Evolutionary conservation across 2,888 invertebrate species (phyloP), one percentile per base, ranked within the genome.

Genomic region (Apeira syringaria): DNA sequence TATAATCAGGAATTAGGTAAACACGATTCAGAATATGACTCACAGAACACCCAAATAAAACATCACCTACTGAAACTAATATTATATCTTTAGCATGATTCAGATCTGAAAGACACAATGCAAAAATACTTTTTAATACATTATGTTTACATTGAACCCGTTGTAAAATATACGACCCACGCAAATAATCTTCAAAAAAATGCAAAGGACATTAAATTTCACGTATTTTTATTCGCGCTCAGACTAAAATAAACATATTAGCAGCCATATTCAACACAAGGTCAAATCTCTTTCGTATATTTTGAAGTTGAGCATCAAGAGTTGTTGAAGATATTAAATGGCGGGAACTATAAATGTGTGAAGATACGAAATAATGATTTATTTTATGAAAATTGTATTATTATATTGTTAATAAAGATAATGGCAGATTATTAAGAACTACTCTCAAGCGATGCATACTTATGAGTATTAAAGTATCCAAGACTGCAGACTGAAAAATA

Each of bases 1-100:
- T 46, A 50, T 50, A 50, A 48, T 50, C 47, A 48, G 27, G 35
- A 40, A 39, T 45, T 45, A 55, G 47, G 47, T 43, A 41, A 43
- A 43, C 34, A 41, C 33, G 48, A 51, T 47, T 46, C 22, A 27
- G 34, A 28, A 31, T 36, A 22, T 55, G 54, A 55, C 24, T 55
- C 51, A 54, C 27, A 32, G 9, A 29, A 29, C 8, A 26, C 34
- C 24, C 28, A 43, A 50, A 46, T 45, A 42, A 37, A 42, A 33
- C 24, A 36, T 49, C 32, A 36, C 31, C 27, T 35, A 40, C 31
- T 32, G 30, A 30, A 30, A 34, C 9, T 11, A 33, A 33, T 34
- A n/a, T n/a, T n/a, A 44, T 25, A 36, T 26, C 42, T 43, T 25
- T 33, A 26, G 44, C 20, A 40, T 50, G 50, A 56, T 44, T 56